Conservation (phyloP, 2,797 vertebrate species). For the Halcyon smyrnensis region DNA sequence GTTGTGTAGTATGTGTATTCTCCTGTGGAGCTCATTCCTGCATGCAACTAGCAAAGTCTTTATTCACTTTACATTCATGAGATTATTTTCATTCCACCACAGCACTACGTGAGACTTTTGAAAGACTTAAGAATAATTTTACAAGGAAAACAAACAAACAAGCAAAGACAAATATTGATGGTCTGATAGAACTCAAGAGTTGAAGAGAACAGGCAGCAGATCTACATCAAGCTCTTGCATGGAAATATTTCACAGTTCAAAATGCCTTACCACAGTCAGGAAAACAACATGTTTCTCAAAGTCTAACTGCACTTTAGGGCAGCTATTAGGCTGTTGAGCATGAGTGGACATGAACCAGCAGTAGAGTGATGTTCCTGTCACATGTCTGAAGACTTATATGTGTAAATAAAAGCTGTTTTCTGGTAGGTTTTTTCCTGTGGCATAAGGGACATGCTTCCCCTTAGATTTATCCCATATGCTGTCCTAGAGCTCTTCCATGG, state of each 20-base stretch:
- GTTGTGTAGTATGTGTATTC: neutral
- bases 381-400: neutral
- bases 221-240: neutral
- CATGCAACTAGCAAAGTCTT: neutral
- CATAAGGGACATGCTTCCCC: neutral
- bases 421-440: neutral
- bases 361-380: neutral
- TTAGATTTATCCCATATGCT: neutral
- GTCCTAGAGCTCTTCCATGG: neutral
- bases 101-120: neutral
- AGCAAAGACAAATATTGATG: neutral
- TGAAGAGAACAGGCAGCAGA: neutral
- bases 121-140: neutral
- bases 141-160: neutral
- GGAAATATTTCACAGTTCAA: neutral
- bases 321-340: neutral
- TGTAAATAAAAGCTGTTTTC: neutral
- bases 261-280: neutral
- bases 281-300: neutral
- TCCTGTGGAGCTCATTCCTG: neutral
- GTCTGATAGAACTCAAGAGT: neutral
- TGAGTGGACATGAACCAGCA: neutral
- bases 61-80: neutral
- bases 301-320: neutral
- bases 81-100: neutral